phyloP scores from a whole-genome alignment of 2,113 vertebrate species.

The Upupa epops region DNA sequence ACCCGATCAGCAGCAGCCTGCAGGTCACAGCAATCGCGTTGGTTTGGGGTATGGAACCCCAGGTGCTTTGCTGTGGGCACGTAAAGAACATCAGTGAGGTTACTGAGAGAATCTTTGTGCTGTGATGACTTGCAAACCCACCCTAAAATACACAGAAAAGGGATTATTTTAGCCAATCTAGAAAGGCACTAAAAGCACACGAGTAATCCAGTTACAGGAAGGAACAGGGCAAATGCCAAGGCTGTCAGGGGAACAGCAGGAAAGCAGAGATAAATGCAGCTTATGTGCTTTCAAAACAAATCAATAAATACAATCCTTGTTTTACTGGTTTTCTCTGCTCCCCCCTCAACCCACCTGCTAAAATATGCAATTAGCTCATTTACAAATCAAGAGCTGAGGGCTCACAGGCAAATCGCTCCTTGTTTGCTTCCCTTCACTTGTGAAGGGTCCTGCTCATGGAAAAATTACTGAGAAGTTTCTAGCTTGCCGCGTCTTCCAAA shows the following conservation, averaged over 20 bases:
- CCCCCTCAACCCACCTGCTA: neutral
- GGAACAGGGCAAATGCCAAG: conserved; percentile 30
- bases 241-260: neutral
- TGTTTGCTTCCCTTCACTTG: neutral
- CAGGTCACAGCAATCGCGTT: neutral
- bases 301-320: conserved; percentile 34
- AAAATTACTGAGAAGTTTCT: conserved; percentile 10
- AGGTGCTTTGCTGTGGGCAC: neutral
- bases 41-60: neutral
- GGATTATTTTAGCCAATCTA: conserved; percentile 5
- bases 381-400: neutral
- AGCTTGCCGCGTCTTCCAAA: conserved; percentile 8
- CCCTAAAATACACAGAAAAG: conserved; percentile 12
- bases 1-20: neutral
- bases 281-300: conserved; percentile 31
- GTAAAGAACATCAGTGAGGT: neutral
- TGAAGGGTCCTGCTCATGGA: conserved; percentile 27
- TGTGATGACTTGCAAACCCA: neutral
- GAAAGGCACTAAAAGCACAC: neutral
- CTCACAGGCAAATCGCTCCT: conserved; percentile 6
- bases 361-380: conserved; percentile 27
- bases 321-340: neutral
- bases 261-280: conserved; percentile 34
- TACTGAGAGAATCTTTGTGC: conserved; percentile 28
- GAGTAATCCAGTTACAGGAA: conserved; percentile 51